Base-by-base conservation (phyloP, 2,797 vertebrate species). In the Acropternis orthonyx region DNA sequence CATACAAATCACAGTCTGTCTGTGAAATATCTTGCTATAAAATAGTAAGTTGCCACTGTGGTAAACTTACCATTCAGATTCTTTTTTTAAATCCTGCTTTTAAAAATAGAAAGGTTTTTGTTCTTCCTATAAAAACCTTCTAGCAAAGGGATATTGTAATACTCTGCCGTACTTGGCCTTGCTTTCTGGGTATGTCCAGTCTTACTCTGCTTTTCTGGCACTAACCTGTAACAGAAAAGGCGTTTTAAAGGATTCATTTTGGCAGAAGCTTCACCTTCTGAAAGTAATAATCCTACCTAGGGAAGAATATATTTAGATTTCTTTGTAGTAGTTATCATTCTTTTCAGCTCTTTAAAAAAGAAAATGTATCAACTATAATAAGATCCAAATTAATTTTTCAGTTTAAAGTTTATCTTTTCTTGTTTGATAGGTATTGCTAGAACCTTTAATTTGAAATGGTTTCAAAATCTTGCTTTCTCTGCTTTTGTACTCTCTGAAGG, bases 201-300 rank as follows among this genome's bases (percentile, higher is more conserved):
- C 46, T 67, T 63, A 61, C 27, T 80, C 46, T 73, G 62, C 43
- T 82, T 94, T 87, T 88, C 56, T 79, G 26, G 32, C 84, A 85
- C 69, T 84, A 85, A 78, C 4, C 20, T 72, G 28, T 69, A 59
- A 66, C 12, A 86, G 39, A 23, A 66, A 44, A 69, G 62, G 26
- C 4, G 72, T 87, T 91, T 74, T 82, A 49, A 91, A 94, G 34
- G 28, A 52, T 66, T 92, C 7, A 21, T 78, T 95, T 92, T 93
- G 90, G 62, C 83, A 93, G 59, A 84, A 56, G 9, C 18, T 88
- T 73, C 28, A 23, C 63, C n/a, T 86, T 93, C 39, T 79, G 71
- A 79, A 41, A 85, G 39, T n/a, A 84, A 66, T 41, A 73, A n/a
- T 71, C 26, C 32, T 79, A 68, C 34, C 44, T 73, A 82, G 9